Evolutionary conservation across 2,113 vertebrate species (phyloP).

Genomic region (Hypanus sabinus): DNA sequence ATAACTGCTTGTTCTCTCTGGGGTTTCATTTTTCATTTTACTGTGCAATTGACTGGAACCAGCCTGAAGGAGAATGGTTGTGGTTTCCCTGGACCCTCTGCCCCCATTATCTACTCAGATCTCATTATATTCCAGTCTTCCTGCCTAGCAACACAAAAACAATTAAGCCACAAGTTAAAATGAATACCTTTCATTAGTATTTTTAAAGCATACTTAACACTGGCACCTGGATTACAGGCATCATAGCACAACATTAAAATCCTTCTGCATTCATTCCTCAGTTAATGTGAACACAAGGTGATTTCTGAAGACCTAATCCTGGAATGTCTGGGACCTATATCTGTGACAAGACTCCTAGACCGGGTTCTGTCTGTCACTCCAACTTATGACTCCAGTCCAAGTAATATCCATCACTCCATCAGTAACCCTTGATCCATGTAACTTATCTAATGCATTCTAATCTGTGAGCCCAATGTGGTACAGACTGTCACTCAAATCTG

Average conservation of each 20-base stretch:
- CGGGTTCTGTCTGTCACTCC: too few species aligned
- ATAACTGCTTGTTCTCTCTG: neutral
- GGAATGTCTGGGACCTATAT: too few species aligned
- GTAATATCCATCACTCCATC: too few species aligned
- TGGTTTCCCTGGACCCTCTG: neutral
- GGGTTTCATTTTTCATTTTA: slow-evolving; percentile 10
- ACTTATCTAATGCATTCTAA: too few species aligned
- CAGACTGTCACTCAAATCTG: too few species aligned
- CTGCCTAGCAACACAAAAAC: neutral
- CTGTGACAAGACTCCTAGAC: too few species aligned
- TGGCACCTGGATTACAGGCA: neutral
- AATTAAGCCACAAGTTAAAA: neutral
- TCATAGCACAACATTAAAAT: neutral
- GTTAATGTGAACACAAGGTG: neutral
- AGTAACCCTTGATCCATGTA: too few species aligned
- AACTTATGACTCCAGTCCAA: too few species aligned
- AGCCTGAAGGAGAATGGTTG: slow-evolving; percentile 1
- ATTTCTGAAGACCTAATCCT: neutral
- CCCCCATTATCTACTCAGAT: slow-evolving; percentile 6
- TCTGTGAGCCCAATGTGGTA: too few species aligned
- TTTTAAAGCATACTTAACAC: neutral
- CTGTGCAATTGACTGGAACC: slow-evolving; percentile 17
- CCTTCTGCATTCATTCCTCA: neutral
- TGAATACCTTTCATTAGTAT: neutral
- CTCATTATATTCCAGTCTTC: neutral